These are phyloP conservation scores for Microctonus aethiopoides DNA, from an alignment of 2,888 invertebrate species.

Conservation along the genomic window DNA sequence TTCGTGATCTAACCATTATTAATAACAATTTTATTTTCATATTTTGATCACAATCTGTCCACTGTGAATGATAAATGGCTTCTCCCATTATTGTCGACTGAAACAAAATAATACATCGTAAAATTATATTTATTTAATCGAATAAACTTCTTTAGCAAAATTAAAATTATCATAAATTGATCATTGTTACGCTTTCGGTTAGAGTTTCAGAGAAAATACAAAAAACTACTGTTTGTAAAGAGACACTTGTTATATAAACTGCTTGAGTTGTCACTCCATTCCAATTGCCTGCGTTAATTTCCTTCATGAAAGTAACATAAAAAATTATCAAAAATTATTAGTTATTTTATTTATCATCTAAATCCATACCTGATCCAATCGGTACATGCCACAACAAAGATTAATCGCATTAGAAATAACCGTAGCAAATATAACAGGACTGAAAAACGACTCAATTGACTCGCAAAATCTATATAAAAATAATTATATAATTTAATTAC, in stretches of 20 bases:
- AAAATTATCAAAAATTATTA: neutral
- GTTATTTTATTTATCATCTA: neutral
- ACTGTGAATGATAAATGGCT: slow-evolving; percentile 37
- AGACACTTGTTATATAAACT: neutral
- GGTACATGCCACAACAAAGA: neutral
- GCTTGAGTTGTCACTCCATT: too few relatives aligned
- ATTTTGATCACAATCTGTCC: slow-evolving; percentile 33
- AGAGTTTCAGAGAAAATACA: neutral
- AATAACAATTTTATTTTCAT: slow-evolving; percentile 30
- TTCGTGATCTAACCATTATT: slow-evolving; percentile 38
- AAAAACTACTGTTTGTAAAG: neutral
- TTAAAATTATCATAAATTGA: neutral
- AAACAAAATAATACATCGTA: neutral
- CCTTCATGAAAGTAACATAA: neutral
- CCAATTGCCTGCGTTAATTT: neutral
- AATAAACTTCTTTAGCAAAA: too few relatives aligned
- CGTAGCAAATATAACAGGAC: neutral
- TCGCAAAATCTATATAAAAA: neutral
- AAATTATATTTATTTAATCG: too few relatives aligned
- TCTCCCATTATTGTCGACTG: slow-evolving; percentile 35
- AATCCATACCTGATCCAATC: neutral
- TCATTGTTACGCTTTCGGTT: neutral
- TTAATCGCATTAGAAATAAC: neutral
- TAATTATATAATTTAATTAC: neutral
- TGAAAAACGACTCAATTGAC: neutral